Conservation (phyloP, 2,113 vertebrate genomes). For the Anthoscopus minutus region DNA sequence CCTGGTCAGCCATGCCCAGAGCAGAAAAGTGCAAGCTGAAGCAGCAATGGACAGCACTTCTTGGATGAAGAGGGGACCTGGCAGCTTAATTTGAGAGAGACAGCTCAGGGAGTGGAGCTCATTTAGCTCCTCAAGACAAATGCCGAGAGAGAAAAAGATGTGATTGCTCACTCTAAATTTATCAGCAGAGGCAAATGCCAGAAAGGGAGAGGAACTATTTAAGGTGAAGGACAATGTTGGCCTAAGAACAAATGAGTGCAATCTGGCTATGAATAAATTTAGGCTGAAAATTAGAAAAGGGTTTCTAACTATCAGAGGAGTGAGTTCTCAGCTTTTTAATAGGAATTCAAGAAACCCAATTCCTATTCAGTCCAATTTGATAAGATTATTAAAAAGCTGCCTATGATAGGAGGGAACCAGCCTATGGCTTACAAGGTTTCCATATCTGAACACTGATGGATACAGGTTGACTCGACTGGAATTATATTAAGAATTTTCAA, state of each 20-base stretch:
- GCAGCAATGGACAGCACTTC: neutral
- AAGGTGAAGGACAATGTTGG: constrained; percentile 62
- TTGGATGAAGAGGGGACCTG: neutral
- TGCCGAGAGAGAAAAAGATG: neutral
- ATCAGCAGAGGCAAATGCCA: constrained; percentile 39
- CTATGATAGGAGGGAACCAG: neutral
- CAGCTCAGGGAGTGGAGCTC: neutral
- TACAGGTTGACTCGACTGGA: neutral
- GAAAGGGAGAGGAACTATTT: constrained; percentile 41
- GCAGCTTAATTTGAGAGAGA: constrained; percentile 40
- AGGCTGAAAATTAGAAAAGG: constrained; percentile 41
- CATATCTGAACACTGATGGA: neutral
- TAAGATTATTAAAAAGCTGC: constrained; percentile 32
- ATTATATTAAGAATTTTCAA: neutral
- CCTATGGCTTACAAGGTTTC: neutral
- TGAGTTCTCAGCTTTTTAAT: constrained; percentile 29
- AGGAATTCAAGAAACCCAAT: constrained; percentile 4
- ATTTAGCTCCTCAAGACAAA: constrained; percentile 50
- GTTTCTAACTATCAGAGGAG: constrained; percentile 14
- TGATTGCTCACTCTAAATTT: constrained; percentile 56
- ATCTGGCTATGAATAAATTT: constrained; percentile 62
- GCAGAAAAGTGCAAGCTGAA: neutral
- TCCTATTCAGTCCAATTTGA: constrained; percentile 9
- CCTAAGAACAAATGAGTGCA: constrained; percentile 51
- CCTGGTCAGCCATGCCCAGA: neutral